Percentiles rank a stretch among this genome's conserved stretches.
Conservation (phyloP, 1,140 invertebrate species). For the Anastatus disparis region DNA sequence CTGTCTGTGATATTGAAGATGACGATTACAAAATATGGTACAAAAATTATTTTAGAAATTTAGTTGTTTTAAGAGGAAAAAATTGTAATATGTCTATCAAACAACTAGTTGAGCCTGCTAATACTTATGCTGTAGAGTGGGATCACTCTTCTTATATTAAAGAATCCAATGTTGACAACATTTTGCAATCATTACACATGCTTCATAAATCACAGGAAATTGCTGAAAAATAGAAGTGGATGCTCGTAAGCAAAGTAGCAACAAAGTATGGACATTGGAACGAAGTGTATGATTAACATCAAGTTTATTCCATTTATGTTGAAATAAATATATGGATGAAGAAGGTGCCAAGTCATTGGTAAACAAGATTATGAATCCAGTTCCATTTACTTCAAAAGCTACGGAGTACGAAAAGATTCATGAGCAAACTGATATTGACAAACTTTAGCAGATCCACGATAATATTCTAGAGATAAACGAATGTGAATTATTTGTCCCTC, state of each 20-base stretch:
- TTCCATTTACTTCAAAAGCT: neutral
- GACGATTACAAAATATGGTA: constrained; percentile 3
- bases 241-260: neutral
- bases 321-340: neutral
- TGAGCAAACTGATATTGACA: neutral
- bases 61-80: neutral
- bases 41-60: constrained; percentile 4
- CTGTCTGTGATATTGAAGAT: neutral
- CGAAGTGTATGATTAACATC: neutral
- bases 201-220: no score
- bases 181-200: no score
- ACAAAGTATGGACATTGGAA: neutral
- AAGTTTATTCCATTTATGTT: neutral
- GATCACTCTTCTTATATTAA: constrained; percentile 4
- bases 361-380: constrained; percentile 2
- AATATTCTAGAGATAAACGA: constrained; percentile 7
- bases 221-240: neutral
- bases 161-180: neutral
- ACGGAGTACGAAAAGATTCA: constrained; percentile 3
- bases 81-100: neutral
- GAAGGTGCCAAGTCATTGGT: neutral
- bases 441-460: neutral
- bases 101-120: neutral
- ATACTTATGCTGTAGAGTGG: neutral
- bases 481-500: constrained; percentile 18